Evolutionary conservation across 2,888 invertebrate species (phyloP), one percentile per base, ranked within the genome.

Genomic region (Aproaerema taeniolella): DNA sequence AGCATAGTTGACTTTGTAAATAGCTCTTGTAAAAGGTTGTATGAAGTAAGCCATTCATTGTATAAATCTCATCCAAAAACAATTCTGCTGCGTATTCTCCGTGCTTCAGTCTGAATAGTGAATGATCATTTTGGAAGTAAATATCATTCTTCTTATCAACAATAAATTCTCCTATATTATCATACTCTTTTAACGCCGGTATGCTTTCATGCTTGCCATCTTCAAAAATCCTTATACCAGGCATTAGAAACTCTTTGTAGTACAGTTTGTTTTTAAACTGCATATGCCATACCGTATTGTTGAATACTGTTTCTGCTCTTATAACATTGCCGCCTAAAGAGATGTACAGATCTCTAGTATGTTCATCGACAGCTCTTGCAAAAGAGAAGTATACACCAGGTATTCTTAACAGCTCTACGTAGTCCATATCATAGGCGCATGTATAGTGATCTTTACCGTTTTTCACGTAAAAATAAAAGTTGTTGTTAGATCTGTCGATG

Each of bases 81-180:
- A 57, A 38, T 17, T 46, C 42, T 0, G 53, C 47, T 8, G 44
- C 41, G 38, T 55, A 55, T 9, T 46, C 45, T 38, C 52, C 56
- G 16, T 53, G 58, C 43, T 38, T 58, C 10, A 61, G 43, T 5
- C 55, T 38, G 30, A 54, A 56, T 5, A 55, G 46, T 2, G 48
- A 41, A 2, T 41, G 46, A 11, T 56, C 46, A n/a, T 47, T 50
- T 48, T 52, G 44, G 17, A 62, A 62, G 30, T 61, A 63, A n/a
- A 61, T 50, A 36, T 63, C 58, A 4, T 50, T 52, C 2, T 39
- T 34, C 35, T 58, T 60, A 38, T 63, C 63, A 4, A 63, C 31
- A 3, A 61, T 49, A 26, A 63, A 63, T 43, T 63, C 60, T 16
- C 61, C 62, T 28, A 63, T 53, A 31, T 46, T 47, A n/a, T n/a